Evolutionary conservation across 1,140 invertebrate species (phyloP), one percentile per base, ranked within the genome.

Genomic region (Radopholus similis): DNA sequence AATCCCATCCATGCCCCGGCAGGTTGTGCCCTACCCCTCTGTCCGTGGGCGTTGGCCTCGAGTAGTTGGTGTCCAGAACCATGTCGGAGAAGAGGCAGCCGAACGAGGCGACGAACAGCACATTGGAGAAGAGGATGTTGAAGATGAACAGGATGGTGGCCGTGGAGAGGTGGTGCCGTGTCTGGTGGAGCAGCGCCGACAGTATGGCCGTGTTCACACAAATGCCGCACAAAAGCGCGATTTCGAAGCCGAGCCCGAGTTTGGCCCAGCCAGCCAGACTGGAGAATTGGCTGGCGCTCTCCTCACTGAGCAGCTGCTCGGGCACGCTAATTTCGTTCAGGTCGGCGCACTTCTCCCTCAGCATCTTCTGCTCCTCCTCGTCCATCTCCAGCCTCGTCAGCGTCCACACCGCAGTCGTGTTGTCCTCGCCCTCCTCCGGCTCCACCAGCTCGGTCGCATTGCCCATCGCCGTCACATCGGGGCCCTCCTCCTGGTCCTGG

Each of bases 51-150:
- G n/a, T 42, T 62, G 59, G 30, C 9, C 18, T 8, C 9, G 42
- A 32, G 56, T 77, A 77, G 30, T 58, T 65, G 8, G 56, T 67
- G 9, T 64, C 71, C 51, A 59, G 59, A 2, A 79, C 53, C 8
- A 80, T 57, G 67, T 81, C 81, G 11, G 69, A 60, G 47, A 80
- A 81, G 11, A 81, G 55, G 51, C 78, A 83, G 9, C 65, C 42
- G 63, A 81, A 81, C 2, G 80, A 83, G 21, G 77, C 70, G 18
- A 81, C 69, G 51, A 80, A 81, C 6, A 83, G 68, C 38, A 69
- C 62, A 58, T 81, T 81, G 8, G 81, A 83, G 28, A 83, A 82
- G 18, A 81, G 51, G 47, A 81, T 81, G 54, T 81, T 81, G 47
- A 82, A 77, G 28, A 81, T 75, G 56, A 81, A 81, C 4, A 81